phyloP scores from a whole-genome alignment of 2,888 invertebrate genomes.

The Brachyptera risi region DNA sequence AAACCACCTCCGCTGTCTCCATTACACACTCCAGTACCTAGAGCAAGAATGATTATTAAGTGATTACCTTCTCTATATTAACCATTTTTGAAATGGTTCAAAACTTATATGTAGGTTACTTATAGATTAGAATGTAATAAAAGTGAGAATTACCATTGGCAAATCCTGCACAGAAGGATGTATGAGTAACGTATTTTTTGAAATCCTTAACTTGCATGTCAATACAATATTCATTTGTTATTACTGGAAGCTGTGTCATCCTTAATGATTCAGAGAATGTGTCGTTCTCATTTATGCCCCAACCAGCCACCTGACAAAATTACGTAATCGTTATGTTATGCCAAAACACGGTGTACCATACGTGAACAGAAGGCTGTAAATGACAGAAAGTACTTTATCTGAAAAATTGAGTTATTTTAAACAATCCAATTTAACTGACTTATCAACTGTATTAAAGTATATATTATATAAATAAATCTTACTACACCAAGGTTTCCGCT shows the following conservation, averaged over 20 bases:
- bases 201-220: conserved; percentile 49
- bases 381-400: too few relatives aligned
- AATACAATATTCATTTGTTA: conserved; percentile 52
- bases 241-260: conserved; percentile 49
- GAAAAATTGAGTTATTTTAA: too few relatives aligned
- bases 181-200: conserved; percentile 52
- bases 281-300: conserved; percentile 57
- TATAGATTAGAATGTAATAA: neutral
- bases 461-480: too few relatives aligned
- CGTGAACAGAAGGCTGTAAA: too few relatives aligned
- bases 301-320: conserved; percentile 44
- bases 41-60: too few relatives aligned
- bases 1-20: conserved; percentile 63
- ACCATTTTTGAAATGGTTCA: neutral
- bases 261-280: conserved; percentile 50
- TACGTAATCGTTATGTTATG: neutral
- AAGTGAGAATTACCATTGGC: conserved; percentile 44
- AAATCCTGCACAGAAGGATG: conserved; percentile 61
- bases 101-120: neutral
- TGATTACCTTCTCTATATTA: neutral
- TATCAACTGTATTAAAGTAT: too few relatives aligned
- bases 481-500: conserved; percentile 35
- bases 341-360: too few relatives aligned
- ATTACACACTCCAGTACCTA: conserved; percentile 56
- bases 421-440: too few relatives aligned